A percentile compares a stretch with the other conserved stretches of the same genome.
phyloP scores from a whole-genome alignment of 1,140 invertebrate species.

The Tachypleus tridentatus region DNA sequence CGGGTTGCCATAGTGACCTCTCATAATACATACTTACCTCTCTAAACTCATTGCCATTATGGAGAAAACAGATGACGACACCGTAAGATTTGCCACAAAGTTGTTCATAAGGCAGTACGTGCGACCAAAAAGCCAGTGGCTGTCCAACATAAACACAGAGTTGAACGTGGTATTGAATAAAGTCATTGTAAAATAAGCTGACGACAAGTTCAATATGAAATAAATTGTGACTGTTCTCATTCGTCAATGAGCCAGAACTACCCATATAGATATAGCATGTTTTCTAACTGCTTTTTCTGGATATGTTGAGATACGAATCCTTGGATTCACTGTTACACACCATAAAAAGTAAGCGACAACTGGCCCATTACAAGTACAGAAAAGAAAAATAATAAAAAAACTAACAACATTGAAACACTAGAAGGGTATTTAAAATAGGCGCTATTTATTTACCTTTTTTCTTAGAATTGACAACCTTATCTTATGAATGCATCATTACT shows the following conservation, averaged over 20 bases:
- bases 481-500: too few relatives aligned
- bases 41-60: conserved; percentile 90
- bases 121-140: conserved; percentile 71
- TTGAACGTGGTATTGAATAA: conserved; percentile 38
- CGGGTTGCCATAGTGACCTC: too few relatives aligned
- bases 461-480: too few relatives aligned
- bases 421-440: too few relatives aligned
- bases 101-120: conserved; percentile 72
- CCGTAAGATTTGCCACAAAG: conserved; percentile 75
- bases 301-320: too few relatives aligned
- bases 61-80: conserved; percentile 74
- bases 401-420: too few relatives aligned
- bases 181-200: conserved; percentile 30
- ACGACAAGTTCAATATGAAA: conserved; percentile 27
- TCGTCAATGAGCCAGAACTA: conserved; percentile 60
- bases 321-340: too few relatives aligned
- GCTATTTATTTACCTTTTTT: too few relatives aligned
- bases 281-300: too few relatives aligned
- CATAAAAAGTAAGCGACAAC: too few relatives aligned
- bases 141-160: conserved; percentile 34
- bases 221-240: conserved; percentile 27
- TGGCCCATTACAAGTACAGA: too few relatives aligned
- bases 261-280: conserved; percentile 71
- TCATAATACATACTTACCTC: conserved; percentile 49
- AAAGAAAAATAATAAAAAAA: too few relatives aligned